Conservation (phyloP, 2,113 vertebrate genomes). For the Serinus canaria region DNA sequence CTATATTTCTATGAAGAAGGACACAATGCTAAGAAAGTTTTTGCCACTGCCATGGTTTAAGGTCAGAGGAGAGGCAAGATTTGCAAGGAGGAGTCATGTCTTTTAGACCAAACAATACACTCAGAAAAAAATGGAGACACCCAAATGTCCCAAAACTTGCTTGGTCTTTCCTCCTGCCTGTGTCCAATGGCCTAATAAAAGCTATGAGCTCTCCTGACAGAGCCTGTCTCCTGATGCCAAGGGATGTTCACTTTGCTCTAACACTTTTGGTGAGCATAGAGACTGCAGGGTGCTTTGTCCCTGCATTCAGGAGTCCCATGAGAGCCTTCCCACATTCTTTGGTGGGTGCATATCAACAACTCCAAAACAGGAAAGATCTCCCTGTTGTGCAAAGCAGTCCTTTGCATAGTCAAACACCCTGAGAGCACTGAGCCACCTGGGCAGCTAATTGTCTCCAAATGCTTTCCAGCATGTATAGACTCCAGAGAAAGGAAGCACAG, state of each 20-base stretch:
- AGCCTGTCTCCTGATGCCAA: background rate
- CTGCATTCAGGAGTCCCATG: background rate
- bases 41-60: background rate
- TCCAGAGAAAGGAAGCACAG: background rate
- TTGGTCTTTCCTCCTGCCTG: background rate
- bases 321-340: background rate
- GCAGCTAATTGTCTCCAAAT: background rate
- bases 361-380: background rate
- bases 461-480: background rate
- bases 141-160: fast-evolving
- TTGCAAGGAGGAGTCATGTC: background rate
- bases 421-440: background rate
- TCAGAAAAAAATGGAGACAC: background rate
- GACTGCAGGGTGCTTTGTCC: background rate
- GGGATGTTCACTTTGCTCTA: background rate
- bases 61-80: background rate
- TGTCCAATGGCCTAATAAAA: background rate
- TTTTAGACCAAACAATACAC: background rate
- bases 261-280: background rate
- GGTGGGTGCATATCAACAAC: background rate
- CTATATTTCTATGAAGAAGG: background rate
- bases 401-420: fast-evolving
- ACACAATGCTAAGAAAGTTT: background rate
- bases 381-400: background rate
- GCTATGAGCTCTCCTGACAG: background rate